Conservation (phyloP, 2,797 vertebrate genomes). For the Hyperoplus lanceolatus region DNA sequence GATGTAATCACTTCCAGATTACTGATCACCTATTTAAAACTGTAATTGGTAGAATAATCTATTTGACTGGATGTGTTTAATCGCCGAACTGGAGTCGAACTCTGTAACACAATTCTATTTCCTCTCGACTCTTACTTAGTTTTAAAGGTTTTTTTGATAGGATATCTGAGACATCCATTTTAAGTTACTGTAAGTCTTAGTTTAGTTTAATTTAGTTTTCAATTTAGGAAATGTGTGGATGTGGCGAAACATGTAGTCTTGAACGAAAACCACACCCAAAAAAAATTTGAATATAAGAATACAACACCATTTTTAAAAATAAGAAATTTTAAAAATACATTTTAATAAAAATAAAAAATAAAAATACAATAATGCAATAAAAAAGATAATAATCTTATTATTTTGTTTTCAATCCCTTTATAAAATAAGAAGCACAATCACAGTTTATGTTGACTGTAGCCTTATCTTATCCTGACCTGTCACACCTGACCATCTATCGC, state of each 20-base stretch:
- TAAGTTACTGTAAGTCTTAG: neutral
- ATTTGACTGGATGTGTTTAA: slow-evolving; percentile 49
- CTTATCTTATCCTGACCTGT: slow-evolving; percentile 1
- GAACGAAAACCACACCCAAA: too few relatives aligned
- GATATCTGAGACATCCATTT: neutral
- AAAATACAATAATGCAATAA: too few relatives aligned
- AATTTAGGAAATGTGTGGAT: too few relatives aligned
- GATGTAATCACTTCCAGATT: slow-evolving; percentile 58
- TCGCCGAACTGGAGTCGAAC: slow-evolving; percentile 29
- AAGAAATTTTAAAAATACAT: too few relatives aligned
- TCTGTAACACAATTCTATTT: slow-evolving; percentile 3
- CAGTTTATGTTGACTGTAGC: slow-evolving; percentile 7
- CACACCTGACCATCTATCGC: slow-evolving; percentile 8
- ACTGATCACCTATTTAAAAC: slow-evolving; percentile 67
- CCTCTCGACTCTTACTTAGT: neutral
- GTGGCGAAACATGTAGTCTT: too few relatives aligned
- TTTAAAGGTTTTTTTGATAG: neutral
- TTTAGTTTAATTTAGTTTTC: too few relatives aligned
- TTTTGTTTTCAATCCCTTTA: neutral
- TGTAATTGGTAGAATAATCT: slow-evolving; percentile 57
- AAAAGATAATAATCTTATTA: neutral
- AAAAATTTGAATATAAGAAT: too few relatives aligned
- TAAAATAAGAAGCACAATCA: neutral
- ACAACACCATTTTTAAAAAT: too few relatives aligned
- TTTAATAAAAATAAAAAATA: too few relatives aligned